phyloP scores from a whole-genome alignment of 2,888 invertebrate species.

The Tipula vernalis region DNA sequence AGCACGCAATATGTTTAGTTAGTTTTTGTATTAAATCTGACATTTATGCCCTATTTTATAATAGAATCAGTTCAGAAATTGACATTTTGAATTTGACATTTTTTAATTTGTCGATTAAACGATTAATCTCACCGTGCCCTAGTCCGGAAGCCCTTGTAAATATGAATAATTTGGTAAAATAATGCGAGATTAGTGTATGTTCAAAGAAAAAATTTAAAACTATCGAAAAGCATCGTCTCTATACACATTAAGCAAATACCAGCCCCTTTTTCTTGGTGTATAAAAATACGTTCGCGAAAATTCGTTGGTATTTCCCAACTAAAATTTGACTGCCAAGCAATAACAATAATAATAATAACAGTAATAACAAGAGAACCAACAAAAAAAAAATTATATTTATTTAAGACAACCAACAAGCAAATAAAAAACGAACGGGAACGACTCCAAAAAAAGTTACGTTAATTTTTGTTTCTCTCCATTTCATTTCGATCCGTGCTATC shows the following conservation, averaged over 20 bases:
- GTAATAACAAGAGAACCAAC: neutral
- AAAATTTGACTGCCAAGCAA: neutral
- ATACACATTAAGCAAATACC: neutral
- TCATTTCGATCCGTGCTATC: neutral
- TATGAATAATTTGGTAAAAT: too few relatives aligned
- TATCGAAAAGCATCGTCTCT: neutral
- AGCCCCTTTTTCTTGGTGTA: neutral
- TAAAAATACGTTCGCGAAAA: neutral
- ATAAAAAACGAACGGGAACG: neutral
- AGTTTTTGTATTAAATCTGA: too few relatives aligned
- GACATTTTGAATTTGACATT: too few relatives aligned
- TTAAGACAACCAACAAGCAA: neutral
- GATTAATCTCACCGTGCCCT: too few relatives aligned
- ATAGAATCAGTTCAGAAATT: too few relatives aligned
- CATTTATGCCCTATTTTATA: too few relatives aligned
- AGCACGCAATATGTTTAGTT: too few relatives aligned
- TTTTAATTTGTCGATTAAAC: too few relatives aligned
- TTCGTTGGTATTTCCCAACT: neutral
- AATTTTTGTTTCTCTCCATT: neutral
- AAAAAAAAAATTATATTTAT: neutral
- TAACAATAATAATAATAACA: neutral
- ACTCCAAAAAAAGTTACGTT: neutral
- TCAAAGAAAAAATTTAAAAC: too few relatives aligned
- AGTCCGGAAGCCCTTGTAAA: too few relatives aligned
- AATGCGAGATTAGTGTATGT: too few relatives aligned